These are phyloP conservation scores for Lepisosteus oculatus DNA, from an alignment of 2,113 vertebrate species.

Conservation along the genomic window DNA sequence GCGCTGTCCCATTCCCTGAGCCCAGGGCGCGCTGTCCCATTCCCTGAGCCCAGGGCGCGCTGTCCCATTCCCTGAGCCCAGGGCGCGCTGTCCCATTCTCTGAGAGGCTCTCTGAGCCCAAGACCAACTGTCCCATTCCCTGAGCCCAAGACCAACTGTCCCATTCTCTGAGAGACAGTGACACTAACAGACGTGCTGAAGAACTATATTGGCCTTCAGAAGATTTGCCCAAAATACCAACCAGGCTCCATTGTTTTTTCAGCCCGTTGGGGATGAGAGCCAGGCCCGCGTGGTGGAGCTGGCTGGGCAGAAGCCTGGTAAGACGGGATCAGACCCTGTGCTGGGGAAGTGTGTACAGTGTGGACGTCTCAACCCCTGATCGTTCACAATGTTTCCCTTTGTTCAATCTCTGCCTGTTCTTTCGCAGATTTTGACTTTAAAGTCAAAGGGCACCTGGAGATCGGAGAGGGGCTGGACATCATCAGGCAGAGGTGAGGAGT, in stretches of 20 bases:
- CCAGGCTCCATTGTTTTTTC: conserved; percentile 5
- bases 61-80: too few relatives aligned
- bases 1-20: too few relatives aligned
- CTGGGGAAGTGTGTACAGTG: too few relatives aligned
- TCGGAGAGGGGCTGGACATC: conserved; percentile 80
- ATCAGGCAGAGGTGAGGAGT: conserved; percentile 81
- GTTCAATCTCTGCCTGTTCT: background rate
- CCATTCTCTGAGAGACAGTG: background rate
- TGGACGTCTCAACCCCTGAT: background rate
- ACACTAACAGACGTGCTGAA: background rate
- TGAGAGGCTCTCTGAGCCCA: too few relatives aligned
- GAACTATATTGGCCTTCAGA: too few relatives aligned
- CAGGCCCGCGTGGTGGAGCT: conserved; percentile 75
- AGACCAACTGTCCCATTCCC: too few relatives aligned
- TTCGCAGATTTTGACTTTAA: conserved; percentile 77
- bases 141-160: too few relatives aligned
- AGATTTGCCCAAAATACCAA: too few relatives aligned
- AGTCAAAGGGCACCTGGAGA: conserved; percentile 77
- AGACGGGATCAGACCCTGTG: conserved; percentile 1
- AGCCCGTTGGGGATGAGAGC: conserved; percentile 85
- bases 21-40: too few relatives aligned
- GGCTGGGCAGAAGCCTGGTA: conserved; percentile 80
- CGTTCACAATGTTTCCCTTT: background rate
- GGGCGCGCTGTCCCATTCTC: too few relatives aligned
- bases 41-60: too few relatives aligned